Conservation (phyloP, 2,797 vertebrate genomes). For the Trematomus bernacchii region DNA sequence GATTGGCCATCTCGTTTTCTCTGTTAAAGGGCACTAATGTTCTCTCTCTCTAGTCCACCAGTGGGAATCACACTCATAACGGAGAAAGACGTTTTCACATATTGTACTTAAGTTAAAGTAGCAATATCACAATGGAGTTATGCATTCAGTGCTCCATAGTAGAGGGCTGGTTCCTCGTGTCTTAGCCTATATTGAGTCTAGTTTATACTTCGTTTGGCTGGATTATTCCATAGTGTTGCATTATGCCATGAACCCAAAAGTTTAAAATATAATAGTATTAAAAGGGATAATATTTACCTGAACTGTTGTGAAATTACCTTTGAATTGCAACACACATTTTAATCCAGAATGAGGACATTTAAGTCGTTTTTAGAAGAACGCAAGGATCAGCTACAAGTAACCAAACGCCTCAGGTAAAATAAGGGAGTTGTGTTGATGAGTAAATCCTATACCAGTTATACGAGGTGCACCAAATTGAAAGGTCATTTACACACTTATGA, state of each 20-base stretch:
- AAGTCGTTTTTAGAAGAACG: too few species aligned
- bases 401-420: not conserved
- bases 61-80: not conserved
- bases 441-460: conserved; percentile 4
- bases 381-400: not conserved
- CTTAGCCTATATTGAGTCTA: not conserved
- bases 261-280: not conserved
- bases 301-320: not conserved
- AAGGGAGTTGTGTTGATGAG: not conserved
- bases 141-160: too few species aligned
- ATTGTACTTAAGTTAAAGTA: not conserved
- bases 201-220: not conserved
- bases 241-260: too few species aligned
- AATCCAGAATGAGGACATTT: not conserved
- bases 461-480: not conserved
- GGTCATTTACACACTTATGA: not conserved
- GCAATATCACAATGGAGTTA: too few species aligned
- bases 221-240: not conserved
- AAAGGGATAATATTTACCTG: not conserved
- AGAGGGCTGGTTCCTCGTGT: not conserved
- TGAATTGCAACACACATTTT: not conserved
- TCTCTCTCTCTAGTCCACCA: too few species aligned
- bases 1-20: too few species aligned
- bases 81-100: not conserved
- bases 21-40: too few species aligned